Evolutionary conservation across 2,888 invertebrate species (phyloP).

Genomic region (Esperia sulphurella): DNA sequence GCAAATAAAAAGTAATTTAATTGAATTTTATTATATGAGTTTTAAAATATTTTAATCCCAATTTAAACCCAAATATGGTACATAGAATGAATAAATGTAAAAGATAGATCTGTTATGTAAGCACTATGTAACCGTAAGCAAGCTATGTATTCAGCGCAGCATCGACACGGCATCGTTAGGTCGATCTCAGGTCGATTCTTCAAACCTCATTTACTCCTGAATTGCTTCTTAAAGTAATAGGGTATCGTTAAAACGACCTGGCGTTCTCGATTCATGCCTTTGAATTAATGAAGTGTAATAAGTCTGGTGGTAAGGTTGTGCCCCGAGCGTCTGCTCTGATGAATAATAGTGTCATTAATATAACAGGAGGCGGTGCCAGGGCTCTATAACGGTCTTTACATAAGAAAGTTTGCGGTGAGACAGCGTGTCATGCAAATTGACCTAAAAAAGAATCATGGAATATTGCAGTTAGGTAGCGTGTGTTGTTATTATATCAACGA

Average conservation of each 20-base stretch:
- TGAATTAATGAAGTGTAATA: slow-evolving; percentile 58
- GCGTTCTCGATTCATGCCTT: slow-evolving; percentile 39
- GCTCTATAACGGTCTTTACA: slow-evolving; percentile 10
- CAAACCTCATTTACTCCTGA: slow-evolving; percentile 37
- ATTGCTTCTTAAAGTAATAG: slow-evolving; percentile 49
- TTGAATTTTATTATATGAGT: no score
- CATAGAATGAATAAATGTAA: no score
- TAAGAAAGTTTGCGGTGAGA: slow-evolving; percentile 5
- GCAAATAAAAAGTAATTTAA: no score
- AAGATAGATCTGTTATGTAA: no score
- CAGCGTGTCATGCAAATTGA: slow-evolving; percentile 1
- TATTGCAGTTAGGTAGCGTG: no score
- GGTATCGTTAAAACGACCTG: slow-evolving; percentile 44
- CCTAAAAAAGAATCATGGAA: no score
- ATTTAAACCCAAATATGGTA: no score
- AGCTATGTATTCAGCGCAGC: no score
- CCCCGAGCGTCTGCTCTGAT: slow-evolving; percentile 31
- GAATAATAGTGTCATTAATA: slow-evolving; percentile 35
- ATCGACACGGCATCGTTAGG: background rate
- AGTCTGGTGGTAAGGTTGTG: slow-evolving; percentile 37
- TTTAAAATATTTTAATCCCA: no score
- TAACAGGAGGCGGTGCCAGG: slow-evolving; percentile 12
- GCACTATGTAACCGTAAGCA: no score
- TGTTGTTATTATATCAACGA: no score
- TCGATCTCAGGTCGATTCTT: slow-evolving; percentile 30